Base-by-base conservation (phyloP, 2,797 vertebrate species). In the Gymnoscopelus microlampas region DNA sequence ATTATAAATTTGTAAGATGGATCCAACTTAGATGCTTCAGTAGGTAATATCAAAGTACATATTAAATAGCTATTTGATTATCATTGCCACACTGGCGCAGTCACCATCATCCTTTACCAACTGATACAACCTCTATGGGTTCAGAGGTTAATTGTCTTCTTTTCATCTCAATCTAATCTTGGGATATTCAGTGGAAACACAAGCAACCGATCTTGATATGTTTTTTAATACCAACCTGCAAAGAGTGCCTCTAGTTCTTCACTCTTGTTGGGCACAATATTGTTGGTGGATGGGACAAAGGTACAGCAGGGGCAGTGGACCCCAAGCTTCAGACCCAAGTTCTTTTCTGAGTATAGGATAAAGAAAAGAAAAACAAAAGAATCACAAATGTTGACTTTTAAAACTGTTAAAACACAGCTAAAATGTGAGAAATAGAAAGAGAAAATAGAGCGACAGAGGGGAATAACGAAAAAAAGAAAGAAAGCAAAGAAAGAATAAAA, bases 301-400 rank as follows among this genome's bases (percentile, higher is more conserved):
- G 94, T 95, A 82, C 95, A 95, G 84, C 95, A 95, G 10, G 94
- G 93, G 87, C 94, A 95, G 87, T 95, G 94, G 62, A 95, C 88
- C 0, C 94, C 94, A 69, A 95, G 73, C 83, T 93, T 95, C 69
- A 95, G 76, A n/a, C 95, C 95, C 4, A 94, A 84, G 73, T 95
- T 95, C 61, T 88, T 94, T 70, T 93, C 95, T 95, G 82, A 48
- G 55, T 2, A 64, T 59, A 1, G 19, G 66, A 26, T 24, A 71
- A 69, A 66, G 62, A 29, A 69, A 23, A 63, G 53, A 69, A 39
- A 70, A 56, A 44, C 24, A 53, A 64, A 26, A 66, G 54, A 59
- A 26, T 39, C 35, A 35, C 19, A 54, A n/a, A 49, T 5, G 39
- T 39, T 39, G 39, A 44, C 8, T 44, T 39, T 39, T 39, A 39